Percentiles rank a stretch among this genome's conserved stretches.
Conservation (phyloP, 2,888 invertebrate species). For the Euclidia mi region DNA sequence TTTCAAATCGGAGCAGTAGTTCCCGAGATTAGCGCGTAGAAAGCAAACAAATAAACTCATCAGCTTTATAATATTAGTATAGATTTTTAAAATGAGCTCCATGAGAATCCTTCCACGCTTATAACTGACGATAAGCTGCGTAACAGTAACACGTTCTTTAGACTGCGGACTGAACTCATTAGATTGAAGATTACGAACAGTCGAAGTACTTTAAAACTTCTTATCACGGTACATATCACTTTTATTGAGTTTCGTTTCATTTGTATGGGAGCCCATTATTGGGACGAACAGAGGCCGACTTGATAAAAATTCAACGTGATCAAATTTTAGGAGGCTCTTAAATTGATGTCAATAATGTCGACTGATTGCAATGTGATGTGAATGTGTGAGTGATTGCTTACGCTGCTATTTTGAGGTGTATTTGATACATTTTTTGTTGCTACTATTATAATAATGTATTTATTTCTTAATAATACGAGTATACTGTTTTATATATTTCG, state of each 20-base stretch:
- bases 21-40: too few species aligned
- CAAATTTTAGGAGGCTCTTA: conserved; percentile 9
- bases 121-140: conserved; percentile 38
- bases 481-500: too few species aligned
- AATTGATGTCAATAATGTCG: too few species aligned
- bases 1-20: too few species aligned
- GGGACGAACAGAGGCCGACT: conserved; percentile 1
- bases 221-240: conserved; percentile 42
- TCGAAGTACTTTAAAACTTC: conserved; percentile 51
- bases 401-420: too few species aligned
- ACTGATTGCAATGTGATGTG: too few species aligned
- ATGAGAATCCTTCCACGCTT: neutral
- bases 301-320: conserved; percentile 13
- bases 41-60: too few species aligned
- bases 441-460: too few species aligned
- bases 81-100: neutral
- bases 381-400: too few species aligned
- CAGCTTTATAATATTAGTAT: too few species aligned
- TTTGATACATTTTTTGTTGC: too few species aligned
- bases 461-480: too few species aligned
- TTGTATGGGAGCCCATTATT: conserved; percentile 31
- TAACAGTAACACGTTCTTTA: conserved; percentile 46
- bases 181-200: conserved; percentile 51
- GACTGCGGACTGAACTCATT: conserved; percentile 43
- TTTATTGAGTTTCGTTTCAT: conserved; percentile 51